Evolutionary conservation across 2,113 vertebrate genomes (phyloP).

Genomic region (Ammodytes marinus): DNA sequence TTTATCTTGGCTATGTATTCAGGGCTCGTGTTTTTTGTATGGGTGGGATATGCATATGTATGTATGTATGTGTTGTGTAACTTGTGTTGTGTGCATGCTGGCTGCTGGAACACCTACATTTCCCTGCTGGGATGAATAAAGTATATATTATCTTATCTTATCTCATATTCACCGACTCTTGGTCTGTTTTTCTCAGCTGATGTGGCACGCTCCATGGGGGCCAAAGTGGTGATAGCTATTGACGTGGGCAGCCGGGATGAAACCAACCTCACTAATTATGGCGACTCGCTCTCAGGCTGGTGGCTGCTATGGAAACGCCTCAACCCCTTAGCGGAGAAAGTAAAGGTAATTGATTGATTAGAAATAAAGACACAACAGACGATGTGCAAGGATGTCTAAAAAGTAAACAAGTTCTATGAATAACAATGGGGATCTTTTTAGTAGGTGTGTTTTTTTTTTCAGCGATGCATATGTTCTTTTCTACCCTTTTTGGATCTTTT

Average conservation of each 20-base stretch:
- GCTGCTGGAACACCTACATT: background rate
- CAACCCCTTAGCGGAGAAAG: constrained; percentile 93
- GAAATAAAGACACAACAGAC: constrained; percentile 35
- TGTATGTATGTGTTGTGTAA: no score
- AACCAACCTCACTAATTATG: constrained; percentile 96
- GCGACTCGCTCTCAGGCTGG: constrained; percentile 94
- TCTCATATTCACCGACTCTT: no score
- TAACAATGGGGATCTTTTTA: constrained; percentile 17
- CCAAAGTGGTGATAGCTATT: constrained; percentile 94
- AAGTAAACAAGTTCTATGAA: constrained; percentile 29
- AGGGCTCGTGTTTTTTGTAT: no score
- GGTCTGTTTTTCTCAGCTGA: constrained; percentile 85
- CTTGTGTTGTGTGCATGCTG: no score
- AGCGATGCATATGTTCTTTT: constrained; percentile 18
- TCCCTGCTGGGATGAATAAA: background rate
- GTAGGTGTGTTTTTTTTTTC: background rate
- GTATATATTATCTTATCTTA: no score
- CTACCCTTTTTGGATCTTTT: background rate
- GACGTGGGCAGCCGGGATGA: constrained; percentile 96
- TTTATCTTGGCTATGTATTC: no score
- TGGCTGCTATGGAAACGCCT: constrained; percentile 98
- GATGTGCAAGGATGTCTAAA: constrained; percentile 14
- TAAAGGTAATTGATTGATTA: constrained; percentile 88
- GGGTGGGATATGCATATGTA: no score
- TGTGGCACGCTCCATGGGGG: constrained; percentile 94